Percentiles rank a stretch among this genome's conserved stretches.
phyloP scores from a whole-genome alignment of 2,113 vertebrate genomes.

The Coreoperca whiteheadi region DNA sequence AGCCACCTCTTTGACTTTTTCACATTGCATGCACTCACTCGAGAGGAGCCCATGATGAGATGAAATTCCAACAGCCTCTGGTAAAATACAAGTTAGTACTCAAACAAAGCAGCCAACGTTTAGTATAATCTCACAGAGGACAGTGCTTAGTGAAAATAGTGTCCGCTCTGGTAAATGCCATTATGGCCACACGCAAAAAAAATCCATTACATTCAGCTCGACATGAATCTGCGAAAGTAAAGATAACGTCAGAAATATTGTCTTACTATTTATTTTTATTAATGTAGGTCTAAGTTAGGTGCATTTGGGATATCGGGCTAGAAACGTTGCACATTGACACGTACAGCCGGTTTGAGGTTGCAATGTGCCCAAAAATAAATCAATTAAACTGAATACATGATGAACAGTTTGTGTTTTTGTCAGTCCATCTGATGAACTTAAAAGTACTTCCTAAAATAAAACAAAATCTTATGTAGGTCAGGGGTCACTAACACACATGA shows the following conservation, averaged over 20 bases:
- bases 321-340: not conserved
- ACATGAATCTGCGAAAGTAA: not conserved
- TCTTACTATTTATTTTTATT: not conserved
- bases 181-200: not conserved
- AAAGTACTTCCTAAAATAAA: not conserved
- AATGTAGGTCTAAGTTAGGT: not conserved
- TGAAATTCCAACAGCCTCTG: conserved; percentile 63
- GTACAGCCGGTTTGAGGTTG: not conserved
- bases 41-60: conserved; percentile 49
- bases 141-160: conserved; percentile 12
- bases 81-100: conserved; percentile 55
- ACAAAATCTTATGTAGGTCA: not conserved
- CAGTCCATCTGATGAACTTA: not conserved
- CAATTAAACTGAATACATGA: not conserved
- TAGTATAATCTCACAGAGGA: conserved; percentile 42
- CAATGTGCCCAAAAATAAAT: not conserved
- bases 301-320: not conserved
- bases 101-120: conserved; percentile 35
- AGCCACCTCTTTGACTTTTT: conserved; percentile 48
- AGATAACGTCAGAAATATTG: not conserved
- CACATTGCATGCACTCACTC: conserved; percentile 41
- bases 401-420: conserved; percentile 6
- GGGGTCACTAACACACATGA: not conserved
- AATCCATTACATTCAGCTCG: not conserved
- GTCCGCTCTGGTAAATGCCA: conserved; percentile 4